Conservation (phyloP, 53 echinoderm and acorn worm genomes). For the Paracentrotus lividus region DNA sequence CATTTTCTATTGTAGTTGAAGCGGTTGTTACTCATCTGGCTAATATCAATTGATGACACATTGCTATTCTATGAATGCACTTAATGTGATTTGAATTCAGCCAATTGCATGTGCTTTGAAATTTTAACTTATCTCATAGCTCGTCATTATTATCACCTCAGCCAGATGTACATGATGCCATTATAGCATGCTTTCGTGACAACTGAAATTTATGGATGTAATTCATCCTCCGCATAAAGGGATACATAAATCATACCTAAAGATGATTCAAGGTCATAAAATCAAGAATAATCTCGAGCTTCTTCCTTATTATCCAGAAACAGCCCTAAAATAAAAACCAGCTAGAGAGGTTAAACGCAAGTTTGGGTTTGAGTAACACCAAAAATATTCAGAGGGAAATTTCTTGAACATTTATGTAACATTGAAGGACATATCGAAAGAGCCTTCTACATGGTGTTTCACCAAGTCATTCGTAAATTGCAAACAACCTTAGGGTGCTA, state of each 20-base stretch:
- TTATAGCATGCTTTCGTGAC: conserved; percentile 39
- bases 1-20: conserved; percentile 32
- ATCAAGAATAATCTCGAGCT: not conserved
- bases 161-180: not conserved
- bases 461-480: too few relatives aligned
- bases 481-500: too few relatives aligned
- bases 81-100: conserved; percentile 47
- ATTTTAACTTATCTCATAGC: not conserved
- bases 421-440: too few relatives aligned
- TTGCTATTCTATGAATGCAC: conserved; percentile 45
- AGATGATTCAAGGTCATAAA: conserved; percentile 22
- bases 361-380: not conserved
- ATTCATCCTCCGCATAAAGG: conserved; percentile 18
- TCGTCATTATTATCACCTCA: not conserved
- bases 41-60: conserved; percentile 53
- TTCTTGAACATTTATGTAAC: too few relatives aligned
- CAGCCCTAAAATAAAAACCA: not conserved
- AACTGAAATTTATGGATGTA: conserved; percentile 44
- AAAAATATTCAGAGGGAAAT: not conserved
- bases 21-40: conserved; percentile 38
- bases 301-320: not conserved
- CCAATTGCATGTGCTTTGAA: conserved; percentile 42
- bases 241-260: conserved; percentile 32
- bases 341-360: not conserved
- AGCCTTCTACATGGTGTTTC: too few relatives aligned